A percentile compares a stretch with the other conserved stretches of the same genome.
These are phyloP conservation scores for Ochotona curzoniae DNA, from an alignment of 2,113 vertebrate species.

Conservation along the genomic window DNA sequence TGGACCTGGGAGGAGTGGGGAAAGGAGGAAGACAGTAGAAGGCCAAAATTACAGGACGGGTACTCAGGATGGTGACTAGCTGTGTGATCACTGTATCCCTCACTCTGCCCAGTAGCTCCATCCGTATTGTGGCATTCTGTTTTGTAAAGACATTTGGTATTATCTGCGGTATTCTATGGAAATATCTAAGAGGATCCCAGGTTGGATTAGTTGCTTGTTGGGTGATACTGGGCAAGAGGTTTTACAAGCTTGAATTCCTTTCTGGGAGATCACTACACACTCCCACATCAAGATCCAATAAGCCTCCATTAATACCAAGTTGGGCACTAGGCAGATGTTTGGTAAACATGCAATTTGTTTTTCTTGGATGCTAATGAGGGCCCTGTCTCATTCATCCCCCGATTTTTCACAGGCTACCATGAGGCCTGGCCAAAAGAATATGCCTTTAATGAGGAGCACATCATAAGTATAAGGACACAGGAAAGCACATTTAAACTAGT, in stretches of 20 bases:
- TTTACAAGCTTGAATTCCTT: neutral
- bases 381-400: neutral
- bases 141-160: neutral
- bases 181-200: neutral
- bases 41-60: neutral
- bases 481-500: neutral
- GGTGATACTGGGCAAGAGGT: neutral
- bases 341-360: neutral
- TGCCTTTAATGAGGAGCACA: neutral
- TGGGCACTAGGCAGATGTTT: neutral
- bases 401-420: neutral
- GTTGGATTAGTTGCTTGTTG: neutral
- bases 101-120: neutral
- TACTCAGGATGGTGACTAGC: neutral
- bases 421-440: neutral
- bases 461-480: neutral
- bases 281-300: neutral
- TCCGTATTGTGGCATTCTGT: neutral
- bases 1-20: neutral
- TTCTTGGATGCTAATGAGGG: neutral
- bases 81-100: rapidly evolving
- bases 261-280: neutral
- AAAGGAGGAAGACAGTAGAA: neutral
- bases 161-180: neutral
- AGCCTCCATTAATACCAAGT: neutral